Percentiles rank a stretch among this genome's conserved stretches.
These are phyloP conservation scores for Pangasius djambal DNA, from an alignment of 2,797 vertebrate species.

Conservation along the genomic window DNA sequence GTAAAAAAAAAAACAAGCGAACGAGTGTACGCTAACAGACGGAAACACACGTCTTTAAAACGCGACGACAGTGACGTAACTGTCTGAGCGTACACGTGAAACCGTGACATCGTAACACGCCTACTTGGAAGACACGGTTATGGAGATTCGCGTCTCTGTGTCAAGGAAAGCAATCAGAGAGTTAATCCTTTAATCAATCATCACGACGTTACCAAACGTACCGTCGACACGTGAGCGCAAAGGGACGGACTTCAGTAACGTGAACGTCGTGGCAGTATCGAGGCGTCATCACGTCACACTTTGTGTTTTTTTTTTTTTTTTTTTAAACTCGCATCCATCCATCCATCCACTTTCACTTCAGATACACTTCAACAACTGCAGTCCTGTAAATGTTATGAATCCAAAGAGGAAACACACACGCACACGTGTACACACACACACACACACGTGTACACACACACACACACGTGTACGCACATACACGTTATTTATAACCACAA, in stretches of 20 bases:
- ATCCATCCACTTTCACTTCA: not conserved
- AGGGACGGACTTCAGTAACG: not conserved
- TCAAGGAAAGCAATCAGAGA: not conserved
- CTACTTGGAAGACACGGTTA: not conserved
- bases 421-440: not conserved
- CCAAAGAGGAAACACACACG: conserved; percentile 26
- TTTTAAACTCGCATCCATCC: not conserved
- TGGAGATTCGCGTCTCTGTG: not conserved
- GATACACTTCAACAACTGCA: not conserved
- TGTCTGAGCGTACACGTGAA: not conserved
- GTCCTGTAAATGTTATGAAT: not conserved
- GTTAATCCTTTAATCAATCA: not conserved
- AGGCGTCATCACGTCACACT: not conserved
- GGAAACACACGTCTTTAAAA: too few relatives aligned
- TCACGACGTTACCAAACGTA: not conserved
- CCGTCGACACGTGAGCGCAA: not conserved
- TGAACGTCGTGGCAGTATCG: not conserved
- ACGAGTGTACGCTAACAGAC: not conserved
- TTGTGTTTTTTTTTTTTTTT: not conserved
- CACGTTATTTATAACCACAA: conserved; percentile 17
- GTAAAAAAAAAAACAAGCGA: not conserved
- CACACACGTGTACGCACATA: not conserved
- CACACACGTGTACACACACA: not conserved
- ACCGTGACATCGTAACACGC: not conserved
- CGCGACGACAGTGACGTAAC: not conserved